Base-by-base conservation (phyloP, 2,797 vertebrate genomes). In the Sebastes paucispinis region DNA sequence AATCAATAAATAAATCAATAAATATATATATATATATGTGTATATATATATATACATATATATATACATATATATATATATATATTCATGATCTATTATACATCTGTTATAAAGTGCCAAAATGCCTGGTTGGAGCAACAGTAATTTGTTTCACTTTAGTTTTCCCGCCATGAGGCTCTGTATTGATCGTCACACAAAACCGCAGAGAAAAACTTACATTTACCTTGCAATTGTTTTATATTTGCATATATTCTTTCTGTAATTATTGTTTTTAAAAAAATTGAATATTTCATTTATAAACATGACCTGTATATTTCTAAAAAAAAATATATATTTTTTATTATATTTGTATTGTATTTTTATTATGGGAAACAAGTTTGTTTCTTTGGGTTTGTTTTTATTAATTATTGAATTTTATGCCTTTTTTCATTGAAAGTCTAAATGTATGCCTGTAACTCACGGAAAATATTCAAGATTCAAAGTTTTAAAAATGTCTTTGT, bases 231-330 rank as follows among this genome's bases (percentile, higher is more conserved):
- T 3, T 34, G 3, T 31, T 68, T 58, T 1, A 2, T 10, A 18
- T 27, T 39, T 24, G 2, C 12, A 16, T 63, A 1, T 50, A 1
- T 25, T 50, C 16, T 69, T n/a, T 39, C 6, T 34, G 14, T 59
- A 32, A 66, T 47, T 55, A 5, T 3, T 27, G 16, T 12, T 1
- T 3, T 27, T 4, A 4, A 25, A 13, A 55, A 29, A 32, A 13
- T 3, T 0, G 0, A 6, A 36, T 54, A 10, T 9, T 63, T 16
- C 0, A 69, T 16, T 9, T 1, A 63, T 22, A 8, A 2, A 69
- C 18, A 24, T 31, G 9, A 32, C 9, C 12, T 72, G 1, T 36
- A 69, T 68, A 62, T 34, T 52, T 59, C 11, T 39, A n/a, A 14
- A 39, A 43, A 43, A 43, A n/a, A 8, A 59, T 8, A 4, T 8